phyloP scores from a whole-genome alignment of 1,140 invertebrate species.

The Andricus grossulariae region DNA sequence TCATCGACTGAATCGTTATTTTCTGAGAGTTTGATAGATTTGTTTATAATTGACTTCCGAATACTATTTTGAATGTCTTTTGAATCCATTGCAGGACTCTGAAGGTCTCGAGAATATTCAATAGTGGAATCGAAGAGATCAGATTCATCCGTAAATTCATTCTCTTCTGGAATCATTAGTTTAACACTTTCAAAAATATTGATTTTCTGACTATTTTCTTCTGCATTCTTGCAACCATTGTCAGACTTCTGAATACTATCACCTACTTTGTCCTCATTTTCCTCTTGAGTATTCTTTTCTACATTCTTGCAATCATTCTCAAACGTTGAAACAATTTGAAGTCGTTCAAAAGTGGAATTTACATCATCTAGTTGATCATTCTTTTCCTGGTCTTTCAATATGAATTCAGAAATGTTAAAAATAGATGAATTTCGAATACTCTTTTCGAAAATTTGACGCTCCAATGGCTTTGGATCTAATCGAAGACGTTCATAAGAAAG shows the following conservation, averaged over 20 bases:
- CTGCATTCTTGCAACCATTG: background rate
- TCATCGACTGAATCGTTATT: conserved; percentile 9
- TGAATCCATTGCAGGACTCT: background rate
- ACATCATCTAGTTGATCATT: background rate
- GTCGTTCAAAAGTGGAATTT: background rate
- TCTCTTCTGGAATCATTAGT: background rate
- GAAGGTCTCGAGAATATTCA: background rate
- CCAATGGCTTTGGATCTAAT: background rate
- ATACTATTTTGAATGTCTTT: background rate
- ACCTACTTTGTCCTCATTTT: too few relatives aligned
- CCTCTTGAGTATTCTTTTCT: background rate
- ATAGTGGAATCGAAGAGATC: conserved; percentile 13
- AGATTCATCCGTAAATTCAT: conserved; percentile 14
- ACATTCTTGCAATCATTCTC: background rate
- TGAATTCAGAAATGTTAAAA: background rate
- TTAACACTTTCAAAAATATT: too few relatives aligned
- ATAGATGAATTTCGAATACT: background rate
- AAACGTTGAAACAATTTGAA: background rate
- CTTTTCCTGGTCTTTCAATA: background rate
- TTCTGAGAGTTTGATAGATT: background rate
- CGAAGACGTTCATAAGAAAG: conserved; percentile 15
- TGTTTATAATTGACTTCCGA: background rate
- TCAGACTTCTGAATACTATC: background rate
- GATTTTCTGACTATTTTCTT: too few relatives aligned
- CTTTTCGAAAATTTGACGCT: background rate